Base-by-base conservation (phyloP, 2,888 invertebrate genomes). In the Thera britannica region DNA sequence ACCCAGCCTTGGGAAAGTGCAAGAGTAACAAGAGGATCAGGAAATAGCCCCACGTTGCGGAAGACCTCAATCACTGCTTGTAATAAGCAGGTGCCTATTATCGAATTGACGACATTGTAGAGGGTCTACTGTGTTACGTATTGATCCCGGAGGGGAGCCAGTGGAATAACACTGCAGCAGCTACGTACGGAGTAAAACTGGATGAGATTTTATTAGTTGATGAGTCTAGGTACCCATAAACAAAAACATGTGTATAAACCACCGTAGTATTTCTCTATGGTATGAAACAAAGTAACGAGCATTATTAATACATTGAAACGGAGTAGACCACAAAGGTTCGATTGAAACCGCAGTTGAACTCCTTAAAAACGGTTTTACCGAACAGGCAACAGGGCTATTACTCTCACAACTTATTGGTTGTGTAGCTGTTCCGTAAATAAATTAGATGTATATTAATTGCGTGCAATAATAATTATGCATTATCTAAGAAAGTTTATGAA, bases 61-160 rank as follows among this genome's bases (percentile, higher is more conserved):
- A 89, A 89, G 86, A 63, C 76, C 73, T 75, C 86, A 87, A 89
- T 90, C 83, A 77, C 70, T 74, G 79, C 83, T 81, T 81, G 80
- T 85, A 87, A 80, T 79, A 77, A 79, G 78, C 84, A 86, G 83
- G 78, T 83, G 77, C 78, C 82, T 83, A 85, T 87, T 83, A 86
- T 87, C 78, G 79, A 83, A 85, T 87, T 82, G 73, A 79, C 75
- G 82, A 77, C 82, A 81, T 79, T 81, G 80, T 57, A 49, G 48
- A n/a, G 78, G 41, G 41, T 38, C 71, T 62, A 71, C 65, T 61
- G 41, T 61, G 57, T 61, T 52, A 52, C n/a, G 41, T 58, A 67
- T 65, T 69, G 68, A 68, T 70, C 46, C 51, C 23, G 57, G 38
- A 36, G 41, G 57, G 57, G 36, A 52, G 46, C 56, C 9, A 54